These are phyloP conservation scores for Drosophila sulfurigaster DNA, from an alignment of 1,140 invertebrate genomes.

Conservation along the genomic window DNA sequence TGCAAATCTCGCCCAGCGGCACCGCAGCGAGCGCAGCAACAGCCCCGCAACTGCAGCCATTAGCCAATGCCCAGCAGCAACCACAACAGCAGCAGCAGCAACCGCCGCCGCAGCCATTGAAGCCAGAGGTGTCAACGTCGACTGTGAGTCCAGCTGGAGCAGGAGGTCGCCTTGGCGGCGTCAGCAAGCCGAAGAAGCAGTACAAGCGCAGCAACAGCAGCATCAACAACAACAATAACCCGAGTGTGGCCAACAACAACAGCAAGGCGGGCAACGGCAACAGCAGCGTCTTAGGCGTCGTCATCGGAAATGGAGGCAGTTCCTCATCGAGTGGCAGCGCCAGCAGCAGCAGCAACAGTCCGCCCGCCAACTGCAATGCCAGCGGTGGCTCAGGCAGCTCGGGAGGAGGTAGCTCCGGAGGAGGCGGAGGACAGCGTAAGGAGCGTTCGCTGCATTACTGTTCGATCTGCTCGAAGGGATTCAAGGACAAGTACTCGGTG, in stretches of 20 bases:
- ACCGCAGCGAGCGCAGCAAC: slow-evolving; percentile 18
- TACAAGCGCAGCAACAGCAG: slow-evolving; percentile 85
- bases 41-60: slow-evolving; percentile 44
- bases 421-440: slow-evolving; percentile 87
- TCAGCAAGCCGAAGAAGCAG: slow-evolving; percentile 85
- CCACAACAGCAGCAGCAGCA: slow-evolving; percentile 83
- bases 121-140: slow-evolving; percentile 73
- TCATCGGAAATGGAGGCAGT: slow-evolving; percentile 56
- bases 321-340: slow-evolving; percentile 72
- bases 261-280: slow-evolving; percentile 85
- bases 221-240: slow-evolving; percentile 73
- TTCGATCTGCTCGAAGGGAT: slow-evolving; percentile 95
- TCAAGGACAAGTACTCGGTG: slow-evolving; percentile 97
- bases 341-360: slow-evolving; percentile 74
- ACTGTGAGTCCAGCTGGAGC: slow-evolving; percentile 39
- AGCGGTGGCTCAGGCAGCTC: slow-evolving; percentile 64
- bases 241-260: slow-evolving; percentile 70
- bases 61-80: slow-evolving; percentile 29
- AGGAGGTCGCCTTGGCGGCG: slow-evolving; percentile 48
- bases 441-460: slow-evolving; percentile 95
- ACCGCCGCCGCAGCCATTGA: slow-evolving; percentile 73
- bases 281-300: slow-evolving; percentile 77
- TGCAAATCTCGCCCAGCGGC: slow-evolving; percentile 73
- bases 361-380: slow-evolving; percentile 57
- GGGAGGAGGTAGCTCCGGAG: slow-evolving; percentile 60